phyloP scores from a whole-genome alignment of 2,113 vertebrate genomes.

The Mungos mungo region DNA sequence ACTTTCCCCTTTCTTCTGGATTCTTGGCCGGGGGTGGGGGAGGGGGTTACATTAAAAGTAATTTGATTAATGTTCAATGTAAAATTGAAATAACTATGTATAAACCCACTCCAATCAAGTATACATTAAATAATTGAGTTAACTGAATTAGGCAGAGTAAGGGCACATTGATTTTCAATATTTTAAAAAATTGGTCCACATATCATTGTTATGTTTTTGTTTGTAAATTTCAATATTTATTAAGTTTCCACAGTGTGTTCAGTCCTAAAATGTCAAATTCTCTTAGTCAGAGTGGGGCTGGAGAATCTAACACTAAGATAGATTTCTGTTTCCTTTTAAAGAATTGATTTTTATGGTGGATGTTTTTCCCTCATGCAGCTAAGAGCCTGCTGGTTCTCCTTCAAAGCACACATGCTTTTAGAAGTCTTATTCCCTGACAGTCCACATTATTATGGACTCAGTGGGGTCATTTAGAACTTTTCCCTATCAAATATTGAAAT shows the following conservation, averaged over 20 bases:
- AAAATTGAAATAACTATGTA: slow-evolving; percentile 20
- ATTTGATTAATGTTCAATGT: slow-evolving; percentile 39
- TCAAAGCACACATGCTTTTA: slow-evolving; percentile 68
- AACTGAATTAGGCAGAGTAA: slow-evolving; percentile 53
- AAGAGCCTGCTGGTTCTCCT: slow-evolving; percentile 35
- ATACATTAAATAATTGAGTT: slow-evolving; percentile 53
- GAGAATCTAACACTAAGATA: slow-evolving; percentile 58
- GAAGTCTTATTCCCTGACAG: slow-evolving; percentile 37
- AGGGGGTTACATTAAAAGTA: neutral
- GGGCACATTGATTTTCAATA: slow-evolving; percentile 57
- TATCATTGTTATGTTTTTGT: slow-evolving; percentile 67
- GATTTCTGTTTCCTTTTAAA: slow-evolving; percentile 60
- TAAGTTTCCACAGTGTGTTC: slow-evolving; percentile 46
- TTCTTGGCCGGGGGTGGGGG: neutral
- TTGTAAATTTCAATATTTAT: slow-evolving; percentile 66
- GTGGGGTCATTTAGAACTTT: slow-evolving; percentile 55
- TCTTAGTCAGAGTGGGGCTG: slow-evolving; percentile 43
- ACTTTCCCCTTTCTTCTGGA: neutral
- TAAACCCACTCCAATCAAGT: slow-evolving; percentile 34
- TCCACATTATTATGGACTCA: slow-evolving; percentile 35
- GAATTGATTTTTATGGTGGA: slow-evolving; percentile 42
- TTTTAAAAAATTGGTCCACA: slow-evolving; percentile 60
- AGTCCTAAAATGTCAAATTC: slow-evolving; percentile 37
- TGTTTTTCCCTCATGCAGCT: slow-evolving; percentile 36
- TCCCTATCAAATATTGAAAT: slow-evolving; percentile 69